These are phyloP conservation scores for Agapornis roseicollis DNA, from an alignment of 2,113 vertebrate genomes.

Conservation along the genomic window DNA sequence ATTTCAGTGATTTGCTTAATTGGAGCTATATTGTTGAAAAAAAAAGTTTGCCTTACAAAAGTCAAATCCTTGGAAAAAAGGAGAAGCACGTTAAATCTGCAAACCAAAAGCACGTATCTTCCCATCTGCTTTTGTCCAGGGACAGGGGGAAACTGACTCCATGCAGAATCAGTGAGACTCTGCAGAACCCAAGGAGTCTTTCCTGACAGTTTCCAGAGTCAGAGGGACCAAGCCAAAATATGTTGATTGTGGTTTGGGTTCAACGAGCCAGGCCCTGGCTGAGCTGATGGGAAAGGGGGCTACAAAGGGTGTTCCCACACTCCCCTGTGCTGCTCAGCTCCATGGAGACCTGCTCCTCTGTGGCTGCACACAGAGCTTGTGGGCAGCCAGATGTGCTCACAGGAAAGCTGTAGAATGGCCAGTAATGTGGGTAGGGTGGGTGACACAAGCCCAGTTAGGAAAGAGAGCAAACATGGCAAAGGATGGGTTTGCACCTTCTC, in stretches of 20 bases:
- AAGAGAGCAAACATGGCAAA: neutral
- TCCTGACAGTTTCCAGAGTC: conserved; percentile 7
- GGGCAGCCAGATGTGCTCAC: neutral
- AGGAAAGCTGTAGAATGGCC: neutral
- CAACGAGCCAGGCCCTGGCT: neutral
- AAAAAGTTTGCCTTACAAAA: neutral
- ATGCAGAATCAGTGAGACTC: neutral
- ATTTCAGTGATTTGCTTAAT: conserved; percentile 4
- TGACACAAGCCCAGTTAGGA: neutral
- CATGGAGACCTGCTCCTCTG: neutral
- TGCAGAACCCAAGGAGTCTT: neutral
- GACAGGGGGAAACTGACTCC: neutral
- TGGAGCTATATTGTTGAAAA: neutral
- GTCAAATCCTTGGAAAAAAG: neutral
- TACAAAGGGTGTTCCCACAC: neutral
- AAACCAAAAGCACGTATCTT: neutral
- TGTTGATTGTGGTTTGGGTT: fast-evolving
- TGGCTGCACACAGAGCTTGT: neutral
- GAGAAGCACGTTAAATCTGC: neutral
- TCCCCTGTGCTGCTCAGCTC: neutral
- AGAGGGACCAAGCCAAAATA: neutral
- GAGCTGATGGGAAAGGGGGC: neutral
- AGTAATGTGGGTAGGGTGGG: fast-evolving
- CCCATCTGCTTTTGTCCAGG: neutral
- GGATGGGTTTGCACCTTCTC: neutral